These are phyloP conservation scores for Caerostris darwini DNA, from an alignment of 1,140 invertebrate genomes.

Conservation along the genomic window DNA sequence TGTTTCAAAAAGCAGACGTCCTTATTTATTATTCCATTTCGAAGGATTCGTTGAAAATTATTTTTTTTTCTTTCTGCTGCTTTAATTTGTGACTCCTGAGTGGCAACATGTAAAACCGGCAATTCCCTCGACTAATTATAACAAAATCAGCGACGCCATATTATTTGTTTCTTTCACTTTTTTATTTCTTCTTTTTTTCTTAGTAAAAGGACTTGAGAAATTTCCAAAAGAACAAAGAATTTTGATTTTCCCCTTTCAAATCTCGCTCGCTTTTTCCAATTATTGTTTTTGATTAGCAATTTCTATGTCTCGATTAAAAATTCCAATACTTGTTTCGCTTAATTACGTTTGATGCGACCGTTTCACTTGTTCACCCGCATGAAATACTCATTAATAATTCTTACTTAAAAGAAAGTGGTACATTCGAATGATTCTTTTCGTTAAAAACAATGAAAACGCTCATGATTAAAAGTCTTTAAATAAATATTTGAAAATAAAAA, in stretches of 20 bases:
- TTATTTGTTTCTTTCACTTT: neutral
- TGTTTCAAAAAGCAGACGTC: neutral
- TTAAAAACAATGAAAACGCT: neutral
- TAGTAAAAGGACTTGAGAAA: neutral
- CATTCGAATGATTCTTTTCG: neutral
- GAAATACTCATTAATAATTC: neutral
- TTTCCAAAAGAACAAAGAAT: neutral
- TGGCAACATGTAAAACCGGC: neutral
- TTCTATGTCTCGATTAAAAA: neutral
- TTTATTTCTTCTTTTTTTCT: neutral
- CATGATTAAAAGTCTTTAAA: neutral
- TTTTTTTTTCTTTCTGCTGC: too few species aligned
- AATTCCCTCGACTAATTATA: slow-evolving; percentile 47
- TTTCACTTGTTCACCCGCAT: neutral
- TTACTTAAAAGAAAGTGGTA: neutral
- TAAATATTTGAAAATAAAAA: neutral
- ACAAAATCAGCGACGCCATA: slow-evolving; percentile 8
- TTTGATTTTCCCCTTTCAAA: neutral
- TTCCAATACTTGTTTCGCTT: neutral
- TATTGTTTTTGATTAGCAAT: neutral
- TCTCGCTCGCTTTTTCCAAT: neutral
- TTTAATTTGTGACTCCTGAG: neutral
- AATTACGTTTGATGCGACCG: neutral
- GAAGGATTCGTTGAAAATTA: neutral
- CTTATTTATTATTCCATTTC: slow-evolving; percentile 53